Base-by-base conservation (phyloP, 1,140 invertebrate genomes). In the Drosophila athabasca region DNA sequence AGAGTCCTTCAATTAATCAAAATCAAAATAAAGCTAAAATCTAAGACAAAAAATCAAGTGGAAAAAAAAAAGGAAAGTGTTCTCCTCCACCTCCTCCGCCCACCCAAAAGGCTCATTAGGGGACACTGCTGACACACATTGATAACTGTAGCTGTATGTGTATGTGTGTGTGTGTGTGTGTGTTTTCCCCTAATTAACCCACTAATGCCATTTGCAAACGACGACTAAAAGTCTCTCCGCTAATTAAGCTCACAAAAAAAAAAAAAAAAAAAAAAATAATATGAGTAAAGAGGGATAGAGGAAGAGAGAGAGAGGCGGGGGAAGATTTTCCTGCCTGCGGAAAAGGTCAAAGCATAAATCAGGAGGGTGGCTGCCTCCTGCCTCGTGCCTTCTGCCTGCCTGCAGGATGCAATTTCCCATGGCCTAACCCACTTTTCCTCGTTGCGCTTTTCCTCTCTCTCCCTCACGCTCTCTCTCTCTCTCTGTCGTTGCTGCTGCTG, bases 301-400 rank as follows among this genome's bases (percentile, higher is more conserved):
- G 31, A 50, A 49, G 46, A 62, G 65, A 41, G 54, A 46, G 46
- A 62, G 65, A 81, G 35, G 11, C 11, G 35, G 11, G 35, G 35
- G 35, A 77, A 85, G 49, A 49, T 49, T 59, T 53, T 62, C 64
- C 77, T 74, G 82, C 74, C 75, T 82, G 81, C 81, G 81, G 81
- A 85, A 84, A 84, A 84, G 82, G 82, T 87, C 83, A 87, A 87
- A 87, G 79, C 83, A 87, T 87, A 87, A 87, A 87, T 87, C 79
- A 87, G 79, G 44, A 58, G 62, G 55, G 39, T 22, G 44, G 39
- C 8, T 22, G 24, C 15, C n/a, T 9, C 15, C 13, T 9, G 11
- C 11, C 11, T 5, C 35, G 11, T 13, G 11, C 35, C 35, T 39
- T 1, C 8, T 9, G 29, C 29, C 35, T 39, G 35, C 35, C 13